Percentiles rank a stretch among this genome's conserved stretches.
These are phyloP conservation scores for Scolopax bukidnonensis DNA, from an alignment of 2,797 vertebrate species.

Conservation along the genomic window DNA sequence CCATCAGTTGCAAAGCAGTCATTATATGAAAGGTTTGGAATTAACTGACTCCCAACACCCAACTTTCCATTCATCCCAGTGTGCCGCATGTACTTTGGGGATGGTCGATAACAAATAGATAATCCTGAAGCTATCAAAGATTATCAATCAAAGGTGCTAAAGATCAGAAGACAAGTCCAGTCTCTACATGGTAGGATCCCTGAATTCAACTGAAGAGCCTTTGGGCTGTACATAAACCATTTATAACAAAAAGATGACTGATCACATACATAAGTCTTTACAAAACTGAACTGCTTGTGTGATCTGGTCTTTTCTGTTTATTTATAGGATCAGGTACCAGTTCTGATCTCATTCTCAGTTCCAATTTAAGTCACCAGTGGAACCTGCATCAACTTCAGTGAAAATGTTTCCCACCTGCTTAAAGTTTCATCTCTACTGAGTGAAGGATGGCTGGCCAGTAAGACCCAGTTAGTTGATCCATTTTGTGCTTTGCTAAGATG, in stretches of 20 bases:
- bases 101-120: slow-evolving; percentile 35
- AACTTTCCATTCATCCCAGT: slow-evolving; percentile 32
- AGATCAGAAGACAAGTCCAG: background rate
- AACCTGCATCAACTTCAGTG: background rate
- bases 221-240: background rate
- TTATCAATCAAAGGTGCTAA: background rate
- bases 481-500: background rate
- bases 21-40: slow-evolving; percentile 28
- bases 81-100: slow-evolving; percentile 36
- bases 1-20: slow-evolving; percentile 13
- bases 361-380: background rate
- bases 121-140: slow-evolving; percentile 10
- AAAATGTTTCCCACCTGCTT: rapidly evolving
- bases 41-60: background rate
- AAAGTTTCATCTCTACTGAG: background rate
- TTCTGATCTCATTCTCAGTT: background rate
- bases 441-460: background rate
- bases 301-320: background rate
- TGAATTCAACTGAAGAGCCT: background rate
- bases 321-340: background rate
- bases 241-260: background rate
- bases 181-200: background rate
- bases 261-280: background rate
- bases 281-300: background rate
- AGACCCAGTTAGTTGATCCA: background rate